Evolutionary conservation across 2,888 invertebrate genomes (phyloP).

Genomic region (Hemaris fuciformis): DNA sequence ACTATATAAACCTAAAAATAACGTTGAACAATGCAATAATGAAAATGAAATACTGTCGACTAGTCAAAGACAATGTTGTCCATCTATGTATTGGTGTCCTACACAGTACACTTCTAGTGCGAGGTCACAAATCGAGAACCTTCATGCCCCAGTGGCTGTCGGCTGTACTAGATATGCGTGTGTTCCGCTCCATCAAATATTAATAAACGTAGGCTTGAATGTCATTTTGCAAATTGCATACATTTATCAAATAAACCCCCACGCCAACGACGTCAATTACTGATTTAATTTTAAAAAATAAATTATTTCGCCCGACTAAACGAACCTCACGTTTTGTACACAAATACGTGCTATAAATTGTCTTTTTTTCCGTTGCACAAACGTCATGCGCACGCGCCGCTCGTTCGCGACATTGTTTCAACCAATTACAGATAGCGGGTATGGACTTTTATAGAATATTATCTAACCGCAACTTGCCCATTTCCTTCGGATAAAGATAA

Average conservation of each 20-base stretch:
- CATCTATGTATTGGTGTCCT: background rate
- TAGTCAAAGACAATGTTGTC: too few relatives aligned
- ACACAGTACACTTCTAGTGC: constrained; percentile 2
- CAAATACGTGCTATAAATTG: constrained; percentile 11
- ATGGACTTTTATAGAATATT: constrained; percentile 15
- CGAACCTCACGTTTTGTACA: constrained; percentile 11
- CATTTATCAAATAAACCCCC: too few relatives aligned
- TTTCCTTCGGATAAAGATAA: constrained; percentile 14
- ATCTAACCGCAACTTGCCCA: constrained; percentile 14
- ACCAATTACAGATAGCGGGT: constrained; percentile 9
- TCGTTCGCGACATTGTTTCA: constrained; percentile 11
- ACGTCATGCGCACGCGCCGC: constrained; percentile 5
- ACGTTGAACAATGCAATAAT: too few relatives aligned
- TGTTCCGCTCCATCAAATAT: background rate
- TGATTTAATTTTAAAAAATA: background rate
- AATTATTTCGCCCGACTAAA: background rate
- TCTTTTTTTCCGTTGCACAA: constrained; percentile 8
- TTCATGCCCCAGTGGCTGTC: background rate
- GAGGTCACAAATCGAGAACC: background rate
- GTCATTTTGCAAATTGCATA: too few relatives aligned
- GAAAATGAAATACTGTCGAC: too few relatives aligned
- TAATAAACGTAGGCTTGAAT: background rate
- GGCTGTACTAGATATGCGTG: background rate
- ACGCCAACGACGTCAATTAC: background rate
- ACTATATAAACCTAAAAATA: too few relatives aligned